phyloP scores from a whole-genome alignment of 2,113 vertebrate genomes.

The Vulpes vulpes region DNA sequence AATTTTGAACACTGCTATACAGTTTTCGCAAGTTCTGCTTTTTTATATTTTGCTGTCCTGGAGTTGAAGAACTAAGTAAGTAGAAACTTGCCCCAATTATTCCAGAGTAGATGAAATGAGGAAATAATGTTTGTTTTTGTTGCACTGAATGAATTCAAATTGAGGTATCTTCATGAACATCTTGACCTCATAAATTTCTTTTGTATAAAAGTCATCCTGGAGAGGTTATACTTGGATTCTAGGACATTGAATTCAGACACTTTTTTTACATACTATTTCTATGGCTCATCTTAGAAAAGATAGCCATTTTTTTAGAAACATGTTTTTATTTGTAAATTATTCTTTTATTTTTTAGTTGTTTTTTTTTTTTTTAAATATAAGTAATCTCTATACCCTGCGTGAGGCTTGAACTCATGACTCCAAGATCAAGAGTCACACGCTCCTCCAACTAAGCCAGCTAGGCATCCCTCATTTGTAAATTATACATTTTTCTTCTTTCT shows the following conservation, averaged over 20 bases:
- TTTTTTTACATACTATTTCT: not conserved
- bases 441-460: not conserved
- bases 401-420: not conserved
- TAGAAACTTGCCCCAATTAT: not conserved
- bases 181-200: not conserved
- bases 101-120: not conserved
- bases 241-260: not conserved
- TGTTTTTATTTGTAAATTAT: not conserved
- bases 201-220: not conserved
- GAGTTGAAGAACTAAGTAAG: not conserved
- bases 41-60: not conserved
- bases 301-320: not conserved
- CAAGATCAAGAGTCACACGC: not conserved
- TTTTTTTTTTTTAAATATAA: not conserved
- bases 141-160: not conserved
- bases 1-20: not conserved
- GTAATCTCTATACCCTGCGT: not conserved
- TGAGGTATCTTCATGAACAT: not conserved
- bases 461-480: not conserved
- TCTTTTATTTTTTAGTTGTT: not conserved
- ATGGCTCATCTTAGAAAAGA: not conserved
- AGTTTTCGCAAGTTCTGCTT: not conserved
- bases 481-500: not conserved
- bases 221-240: not conserved
- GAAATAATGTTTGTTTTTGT: conserved; percentile 33